Base-by-base conservation (phyloP, 2,888 invertebrate genomes). In the Chloroclystis v-ata region DNA sequence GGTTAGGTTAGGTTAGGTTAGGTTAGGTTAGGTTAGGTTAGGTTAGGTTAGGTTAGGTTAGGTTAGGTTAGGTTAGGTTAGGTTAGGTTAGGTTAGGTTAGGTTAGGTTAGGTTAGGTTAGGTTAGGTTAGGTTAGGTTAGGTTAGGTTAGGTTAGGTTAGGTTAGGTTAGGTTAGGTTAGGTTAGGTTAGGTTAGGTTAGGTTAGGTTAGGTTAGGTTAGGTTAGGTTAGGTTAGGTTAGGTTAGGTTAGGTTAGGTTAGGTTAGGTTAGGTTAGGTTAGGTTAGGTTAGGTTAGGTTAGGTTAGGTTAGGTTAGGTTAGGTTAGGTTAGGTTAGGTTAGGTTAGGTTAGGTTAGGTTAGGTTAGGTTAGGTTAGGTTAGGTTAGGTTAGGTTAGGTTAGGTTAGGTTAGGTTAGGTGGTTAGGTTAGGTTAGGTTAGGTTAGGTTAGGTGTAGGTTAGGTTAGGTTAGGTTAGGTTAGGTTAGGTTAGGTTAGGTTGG, bases 381-480 rank as follows among this genome's bases (percentile, higher is more conserved):
- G 54, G 53, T 54, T 49, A 50, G 53, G 53, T 49, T 54, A 54
- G 49, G 54, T 54, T 54, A 47, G 47, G 54, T 50, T 47, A 44
- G 52, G 49, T 53, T 53, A 53, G 53, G 53, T 49, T 53, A 53
- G n/a, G n/a, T n/a, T n/a, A n/a, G n/a, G n/a, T n/a, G 53, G 49
- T 53, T 49, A 49, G 49, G 53, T 53, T 53, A 49, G 53, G 53
- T 47, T 53, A 49, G 53, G 49, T 54, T 49, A 52, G 49, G 53
- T 51, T 52, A 50, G 56, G 54, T 56, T 52, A 52, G 52, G 54
- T n/a, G n/a, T n/a, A n/a, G n/a, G n/a, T n/a, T n/a, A n/a, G n/a
- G n/a, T n/a, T 54, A 52, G 53, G 59, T 57, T 60, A 52, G 54
- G 54, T 54, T 53, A 54, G 48, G 57, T 56, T 54, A 52, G 54